These are phyloP conservation scores for Helicoverpa assulta DNA, from an alignment of 2,888 invertebrate genomes.

Conservation along the genomic window DNA sequence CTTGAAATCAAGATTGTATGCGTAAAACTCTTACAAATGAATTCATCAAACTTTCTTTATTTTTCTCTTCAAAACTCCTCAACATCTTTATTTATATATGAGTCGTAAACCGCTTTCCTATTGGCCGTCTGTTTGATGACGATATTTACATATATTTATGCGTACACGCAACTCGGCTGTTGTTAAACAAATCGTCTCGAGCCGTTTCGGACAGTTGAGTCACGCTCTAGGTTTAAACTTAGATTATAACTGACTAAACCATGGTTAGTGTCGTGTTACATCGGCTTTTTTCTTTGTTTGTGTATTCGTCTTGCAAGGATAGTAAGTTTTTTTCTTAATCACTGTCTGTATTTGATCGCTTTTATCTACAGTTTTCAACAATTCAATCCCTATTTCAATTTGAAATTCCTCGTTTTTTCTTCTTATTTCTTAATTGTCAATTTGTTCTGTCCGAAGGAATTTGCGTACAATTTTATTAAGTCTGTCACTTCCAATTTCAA, in stretches of 20 bases:
- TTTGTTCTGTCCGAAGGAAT: constrained; percentile 25
- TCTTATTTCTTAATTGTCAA: constrained; percentile 37
- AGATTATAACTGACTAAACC: constrained; percentile 66
- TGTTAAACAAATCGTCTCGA: constrained; percentile 68
- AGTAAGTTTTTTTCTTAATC: neutral
- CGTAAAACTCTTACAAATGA: constrained; percentile 26
- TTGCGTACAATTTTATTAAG: constrained; percentile 17
- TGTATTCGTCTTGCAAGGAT: neutral
- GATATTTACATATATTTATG: constrained; percentile 67
- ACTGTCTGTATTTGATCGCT: neutral
- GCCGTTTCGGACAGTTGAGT: constrained; percentile 68
- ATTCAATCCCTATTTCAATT: constrained; percentile 29
- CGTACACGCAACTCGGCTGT: constrained; percentile 63
- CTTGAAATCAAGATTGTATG: constrained; percentile 2
- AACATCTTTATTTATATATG: constrained; percentile 37
- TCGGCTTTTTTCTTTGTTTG: constrained; percentile 39
- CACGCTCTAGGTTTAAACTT: constrained; percentile 73
- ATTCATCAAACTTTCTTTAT: constrained; percentile 14
- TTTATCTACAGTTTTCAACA: neutral
- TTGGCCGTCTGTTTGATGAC: constrained; percentile 51
- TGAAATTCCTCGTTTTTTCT: constrained; percentile 16
- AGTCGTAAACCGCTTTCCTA: constrained; percentile 27
- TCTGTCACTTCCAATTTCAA: constrained; percentile 8
- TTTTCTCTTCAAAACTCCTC: constrained; percentile 21
- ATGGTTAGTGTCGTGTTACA: constrained; percentile 66